These are phyloP conservation scores for Sminthurides aquaticus DNA, from an alignment of 2,888 invertebrate species.

Conservation along the genomic window DNA sequence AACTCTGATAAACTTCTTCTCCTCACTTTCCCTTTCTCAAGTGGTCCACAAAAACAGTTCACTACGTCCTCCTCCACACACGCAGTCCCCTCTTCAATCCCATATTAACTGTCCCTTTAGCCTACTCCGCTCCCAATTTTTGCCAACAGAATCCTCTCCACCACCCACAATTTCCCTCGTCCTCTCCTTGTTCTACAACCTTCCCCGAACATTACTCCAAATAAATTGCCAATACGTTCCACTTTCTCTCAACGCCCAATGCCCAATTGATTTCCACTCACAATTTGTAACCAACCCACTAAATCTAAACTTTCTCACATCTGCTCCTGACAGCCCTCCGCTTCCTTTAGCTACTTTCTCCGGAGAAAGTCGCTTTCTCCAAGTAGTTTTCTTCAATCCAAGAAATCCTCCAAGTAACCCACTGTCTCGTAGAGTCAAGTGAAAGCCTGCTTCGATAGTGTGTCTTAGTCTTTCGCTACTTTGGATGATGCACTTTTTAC, in stretches of 20 bases:
- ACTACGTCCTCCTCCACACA: background rate
- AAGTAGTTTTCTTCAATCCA: background rate
- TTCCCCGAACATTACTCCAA: background rate
- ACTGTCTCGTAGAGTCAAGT: too few species aligned
- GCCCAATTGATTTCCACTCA: background rate
- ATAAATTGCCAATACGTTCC: background rate
- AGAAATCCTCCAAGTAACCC: background rate
- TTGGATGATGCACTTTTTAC: background rate
- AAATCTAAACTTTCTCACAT: constrained; percentile 2
- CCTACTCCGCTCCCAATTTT: background rate
- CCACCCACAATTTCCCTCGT: background rate
- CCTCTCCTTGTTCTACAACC: background rate
- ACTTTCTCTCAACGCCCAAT: background rate
- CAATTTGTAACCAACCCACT: background rate
- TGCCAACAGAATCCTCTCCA: background rate
- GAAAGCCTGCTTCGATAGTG: too few species aligned
- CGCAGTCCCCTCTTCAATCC: background rate
- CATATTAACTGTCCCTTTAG: background rate
- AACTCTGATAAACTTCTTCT: background rate
- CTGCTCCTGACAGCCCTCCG: background rate
- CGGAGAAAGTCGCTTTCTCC: background rate
- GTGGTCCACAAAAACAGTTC: background rate
- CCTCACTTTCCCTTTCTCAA: background rate
- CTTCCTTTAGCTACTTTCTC: background rate
- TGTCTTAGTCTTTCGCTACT: too few species aligned